A percentile compares a stretch with the other conserved stretches of the same genome.
Evolutionary conservation across 1,140 invertebrate species (phyloP).

Genomic region (Lamellibrachia luymesi): DNA sequence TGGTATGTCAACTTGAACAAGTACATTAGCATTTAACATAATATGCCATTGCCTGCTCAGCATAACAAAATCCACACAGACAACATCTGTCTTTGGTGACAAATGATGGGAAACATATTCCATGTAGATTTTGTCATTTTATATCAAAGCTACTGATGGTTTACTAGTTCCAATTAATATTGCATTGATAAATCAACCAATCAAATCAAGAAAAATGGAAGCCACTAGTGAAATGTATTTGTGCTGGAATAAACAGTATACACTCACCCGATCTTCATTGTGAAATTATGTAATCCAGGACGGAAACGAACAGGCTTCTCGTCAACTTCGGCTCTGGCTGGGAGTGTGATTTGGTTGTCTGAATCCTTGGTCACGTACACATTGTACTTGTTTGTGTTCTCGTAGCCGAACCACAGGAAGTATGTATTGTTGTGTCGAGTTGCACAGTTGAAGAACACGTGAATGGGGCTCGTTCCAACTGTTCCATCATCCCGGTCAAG

Average conservation of each 20-base stretch:
- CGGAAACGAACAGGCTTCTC: background rate
- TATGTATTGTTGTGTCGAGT: background rate
- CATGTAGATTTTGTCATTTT: no score
- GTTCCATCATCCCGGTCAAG: constrained; percentile 33
- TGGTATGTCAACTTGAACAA: background rate
- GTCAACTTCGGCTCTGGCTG: background rate
- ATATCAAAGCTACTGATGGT: no score
- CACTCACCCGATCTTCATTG: background rate
- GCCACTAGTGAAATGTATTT: background rate
- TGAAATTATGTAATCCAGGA: background rate
- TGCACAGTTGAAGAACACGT: background rate
- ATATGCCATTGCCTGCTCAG: no score
- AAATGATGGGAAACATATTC: no score
- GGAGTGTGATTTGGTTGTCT: background rate
- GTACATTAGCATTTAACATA: no score
- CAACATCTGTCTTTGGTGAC: no score
- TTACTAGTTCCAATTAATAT: background rate
- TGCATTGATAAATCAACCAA: background rate
- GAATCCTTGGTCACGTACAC: constrained; percentile 32
- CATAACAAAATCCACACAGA: no score
- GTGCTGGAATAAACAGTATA: background rate
- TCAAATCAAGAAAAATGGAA: background rate
- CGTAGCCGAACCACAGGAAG: constrained; percentile 38
- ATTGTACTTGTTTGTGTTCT: constrained; percentile 40
- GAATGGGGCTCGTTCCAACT: background rate